Evolutionary conservation across 2,888 invertebrate species (phyloP), one percentile per base, ranked within the genome.

Genomic region (Epinotia nisella): DNA sequence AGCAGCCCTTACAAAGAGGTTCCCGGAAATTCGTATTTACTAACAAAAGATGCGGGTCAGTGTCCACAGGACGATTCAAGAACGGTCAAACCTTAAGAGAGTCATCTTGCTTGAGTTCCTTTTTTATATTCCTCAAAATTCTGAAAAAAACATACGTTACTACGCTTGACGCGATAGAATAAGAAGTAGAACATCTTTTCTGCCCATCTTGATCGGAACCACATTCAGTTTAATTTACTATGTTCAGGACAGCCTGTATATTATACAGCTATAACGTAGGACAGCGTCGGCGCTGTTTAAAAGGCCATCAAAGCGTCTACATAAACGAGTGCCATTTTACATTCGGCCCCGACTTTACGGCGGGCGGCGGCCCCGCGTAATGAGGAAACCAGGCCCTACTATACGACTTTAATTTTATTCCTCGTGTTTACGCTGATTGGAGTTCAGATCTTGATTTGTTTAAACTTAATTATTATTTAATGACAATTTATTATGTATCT

Each of bases 291-390:
- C 75, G 61, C 78, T 80, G 80, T 81, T 83, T 80, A 83, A 83
- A 87, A 78, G 81, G 81, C 87, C 87, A 88, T 90, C 89, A 90
- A 89, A 87, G 86, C 83, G 86, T 82, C 79, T 83, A 87, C 88
- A 88, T 88, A 85, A 88, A 86, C 87, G 87, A 85, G 86, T 83
- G 83, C 85, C 88, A 87, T 86, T 90, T 89, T 85, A 87, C 88
- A 87, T 88, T 87, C 87, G 86, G 87, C 83, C 83, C 81, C 81
- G 81, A 83, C 85, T 89, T 90, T 91, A 90, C 88, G 82, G 87
- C 85, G 82, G 82, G 51, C 49, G 64, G 80, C 85, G 83, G 81
- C 82, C 78, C 84, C 82, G 88, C 83, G 87, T 90, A 90, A 91
- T 91, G 90, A 90, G 88, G 86, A 87, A 86, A 85, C 85, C 77